phyloP scores from a whole-genome alignment of 2,888 invertebrate genomes.

The Chrysodeixis includens region DNA sequence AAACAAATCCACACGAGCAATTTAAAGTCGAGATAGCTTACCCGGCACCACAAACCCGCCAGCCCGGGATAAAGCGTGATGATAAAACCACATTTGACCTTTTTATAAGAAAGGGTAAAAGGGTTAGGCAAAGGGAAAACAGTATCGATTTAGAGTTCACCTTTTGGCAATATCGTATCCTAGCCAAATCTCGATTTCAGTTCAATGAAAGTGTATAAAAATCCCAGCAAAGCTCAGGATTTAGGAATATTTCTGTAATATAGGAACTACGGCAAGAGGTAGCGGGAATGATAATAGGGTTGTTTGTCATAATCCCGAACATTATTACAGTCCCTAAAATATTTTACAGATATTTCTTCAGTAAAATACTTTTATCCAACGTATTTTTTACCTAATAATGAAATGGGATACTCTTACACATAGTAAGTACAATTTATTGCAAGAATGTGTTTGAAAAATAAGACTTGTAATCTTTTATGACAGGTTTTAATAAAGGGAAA shows the following conservation, averaged over 20 bases:
- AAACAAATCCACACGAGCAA: conserved; percentile 53
- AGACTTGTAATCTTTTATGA: conserved; percentile 5
- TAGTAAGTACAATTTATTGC: conserved; percentile 31
- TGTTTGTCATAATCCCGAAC: conserved; percentile 45
- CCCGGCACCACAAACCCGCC: conserved; percentile 45
- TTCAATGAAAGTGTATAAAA: conserved; percentile 36
- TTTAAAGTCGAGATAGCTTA: conserved; percentile 42
- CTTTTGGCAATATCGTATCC: conserved; percentile 38
- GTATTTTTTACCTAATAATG: conserved; percentile 26
- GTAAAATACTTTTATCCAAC: conserved; percentile 25
- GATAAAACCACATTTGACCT: conserved; percentile 62
- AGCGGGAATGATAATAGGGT: conserved; percentile 42
- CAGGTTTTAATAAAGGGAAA: conserved; percentile 4
- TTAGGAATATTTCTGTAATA: conserved; percentile 33
- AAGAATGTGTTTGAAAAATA: conserved; percentile 21
- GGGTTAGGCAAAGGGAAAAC: conserved; percentile 45
- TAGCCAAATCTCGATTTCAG: conserved; percentile 38
- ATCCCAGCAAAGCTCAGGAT: conserved; percentile 36
- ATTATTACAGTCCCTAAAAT: conserved; percentile 50
- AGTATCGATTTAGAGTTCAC: conserved; percentile 57
- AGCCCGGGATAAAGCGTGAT: conserved; percentile 41
- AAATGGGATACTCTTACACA: conserved; percentile 9
- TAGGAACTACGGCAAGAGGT: conserved; percentile 40
- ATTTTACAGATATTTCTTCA: conserved; percentile 42
- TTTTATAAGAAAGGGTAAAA: conserved; percentile 56